A percentile compares a stretch with the other conserved stretches of the same genome.
Conservation (phyloP, 2,113 vertebrate genomes). For the Zingel zingel region DNA sequence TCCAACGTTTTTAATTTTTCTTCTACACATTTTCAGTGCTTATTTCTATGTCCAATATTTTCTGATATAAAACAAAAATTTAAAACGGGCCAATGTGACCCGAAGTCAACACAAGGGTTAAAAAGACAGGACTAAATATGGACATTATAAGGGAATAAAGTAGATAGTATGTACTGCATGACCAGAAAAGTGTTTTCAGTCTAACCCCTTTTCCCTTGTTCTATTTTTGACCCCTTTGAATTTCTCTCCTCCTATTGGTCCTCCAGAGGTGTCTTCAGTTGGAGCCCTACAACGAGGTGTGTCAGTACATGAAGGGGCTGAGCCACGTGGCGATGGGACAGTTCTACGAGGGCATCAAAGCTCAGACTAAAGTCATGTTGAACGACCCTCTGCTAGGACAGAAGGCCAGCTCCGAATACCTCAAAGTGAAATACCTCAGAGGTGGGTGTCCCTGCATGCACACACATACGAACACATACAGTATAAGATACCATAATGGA, state of each 20-base stretch:
- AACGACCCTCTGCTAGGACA: conserved; percentile 96
- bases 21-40: too few species aligned
- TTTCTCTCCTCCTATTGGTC: background rate
- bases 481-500: background rate
- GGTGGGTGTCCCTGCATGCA: conserved; percentile 80
- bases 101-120: too few species aligned
- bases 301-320: conserved; percentile 98
- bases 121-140: too few species aligned
- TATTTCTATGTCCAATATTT: too few species aligned
- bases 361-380: conserved; percentile 98
- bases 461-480: background rate
- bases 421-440: conserved; percentile 98
- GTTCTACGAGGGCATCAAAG: conserved; percentile 99
- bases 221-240: background rate
- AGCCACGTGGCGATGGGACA: conserved; percentile 98
- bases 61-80: too few species aligned
- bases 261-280: conserved; percentile 93
- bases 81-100: too few species aligned
- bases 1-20: too few species aligned
- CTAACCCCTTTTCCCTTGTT: background rate
- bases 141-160: too few species aligned
- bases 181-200: background rate
- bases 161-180: background rate
- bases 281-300: conserved; percentile 97
- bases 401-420: conserved; percentile 96